A percentile compares a stretch with the other conserved stretches of the same genome.
Conservation (phyloP, 2,888 invertebrate genomes). For the Cordylochernes scorpioides region DNA sequence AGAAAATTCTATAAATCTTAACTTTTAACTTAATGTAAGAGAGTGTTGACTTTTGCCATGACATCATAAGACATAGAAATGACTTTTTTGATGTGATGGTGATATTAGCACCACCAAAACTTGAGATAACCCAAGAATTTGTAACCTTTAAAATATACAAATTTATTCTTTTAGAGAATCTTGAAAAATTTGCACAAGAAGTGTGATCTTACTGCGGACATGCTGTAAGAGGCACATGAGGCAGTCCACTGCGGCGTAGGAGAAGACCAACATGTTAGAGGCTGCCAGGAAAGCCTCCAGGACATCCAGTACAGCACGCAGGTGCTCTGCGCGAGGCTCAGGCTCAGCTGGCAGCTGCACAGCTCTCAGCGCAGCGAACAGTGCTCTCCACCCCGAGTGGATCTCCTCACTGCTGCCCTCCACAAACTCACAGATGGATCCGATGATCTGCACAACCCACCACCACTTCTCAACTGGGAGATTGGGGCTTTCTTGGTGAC, state of each 20-base stretch:
- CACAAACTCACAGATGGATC: conserved; percentile 81
- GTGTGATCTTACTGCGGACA: too few species aligned
- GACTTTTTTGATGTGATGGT: too few species aligned
- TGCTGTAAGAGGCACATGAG: conserved; percentile 55
- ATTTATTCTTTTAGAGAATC: neutral
- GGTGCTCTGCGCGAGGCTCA: conserved; percentile 14
- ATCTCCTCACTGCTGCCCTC: conserved; percentile 79
- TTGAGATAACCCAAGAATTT: too few species aligned
- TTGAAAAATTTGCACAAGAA: too few species aligned
- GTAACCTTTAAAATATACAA: too few species aligned
- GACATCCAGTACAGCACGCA: conserved; percentile 38
- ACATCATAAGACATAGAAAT: too few species aligned
- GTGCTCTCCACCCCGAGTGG: conserved; percentile 77
- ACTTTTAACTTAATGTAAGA: too few species aligned
- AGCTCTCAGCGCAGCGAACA: conserved; percentile 73
- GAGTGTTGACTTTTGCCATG: too few species aligned
- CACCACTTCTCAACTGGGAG: too few species aligned
- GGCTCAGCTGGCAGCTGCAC: conserved; percentile 28
- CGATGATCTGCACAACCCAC: conserved; percentile 64
- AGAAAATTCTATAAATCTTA: too few species aligned
- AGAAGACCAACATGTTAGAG: conserved; percentile 71
- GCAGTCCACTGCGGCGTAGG: conserved; percentile 77
- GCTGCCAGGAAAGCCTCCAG: conserved; percentile 77
- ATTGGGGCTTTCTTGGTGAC: too few species aligned
- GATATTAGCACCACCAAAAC: too few species aligned